Base-by-base conservation (phyloP, 1,140 invertebrate genomes). In the Campoletis sonorensis region DNA sequence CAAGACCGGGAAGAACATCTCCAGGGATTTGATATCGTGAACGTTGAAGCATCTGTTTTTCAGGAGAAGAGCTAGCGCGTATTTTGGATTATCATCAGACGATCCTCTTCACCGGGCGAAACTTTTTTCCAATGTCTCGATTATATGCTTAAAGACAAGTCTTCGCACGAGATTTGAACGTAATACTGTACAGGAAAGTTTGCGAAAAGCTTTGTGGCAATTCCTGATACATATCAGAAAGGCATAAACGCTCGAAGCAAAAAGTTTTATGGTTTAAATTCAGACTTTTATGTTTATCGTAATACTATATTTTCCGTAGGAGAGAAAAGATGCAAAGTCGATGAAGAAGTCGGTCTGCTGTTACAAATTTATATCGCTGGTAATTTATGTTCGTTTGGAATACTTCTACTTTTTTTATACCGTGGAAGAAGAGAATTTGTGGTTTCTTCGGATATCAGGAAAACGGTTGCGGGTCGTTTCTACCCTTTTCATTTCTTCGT, bases 401-500 rank as follows among this genome's bases (percentile, higher is more conserved):
- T 70, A 18, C 30, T 13, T 26, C 27, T 64, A n/a, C 40, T 5
- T 64, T 64, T 64, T 64, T 23, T 64, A 33, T 33, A 40, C 16
- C 1, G 54, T 15, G 37, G 23, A 61, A 10, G 45, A 13, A 49
- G 40, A 3, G 49, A 40, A 64, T 49, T 64, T 49, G 73, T 21
- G 73, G 51, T 78, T 78, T 78, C 76, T 78, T 78, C 21, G 21
- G 37, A 61, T 78, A 78, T 78, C 76, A 61, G 76, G 61, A 45
- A 78, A 77, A 58, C 54, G 76, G 27, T 70, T 70, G 67, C 27
- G 51, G 51, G 49, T 75, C 15, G 68, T 33, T 30, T 10, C 54
- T 82, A 72, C 82, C 84, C 84, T 84, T 86, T 84, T 86, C 88
- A 88, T 88, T 87, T 90, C 82, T 87, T 71, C 49, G 71, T 54